These are phyloP conservation scores for Diorhabda sublineata DNA, from an alignment of 1,140 invertebrate genomes.

Conservation along the genomic window DNA sequence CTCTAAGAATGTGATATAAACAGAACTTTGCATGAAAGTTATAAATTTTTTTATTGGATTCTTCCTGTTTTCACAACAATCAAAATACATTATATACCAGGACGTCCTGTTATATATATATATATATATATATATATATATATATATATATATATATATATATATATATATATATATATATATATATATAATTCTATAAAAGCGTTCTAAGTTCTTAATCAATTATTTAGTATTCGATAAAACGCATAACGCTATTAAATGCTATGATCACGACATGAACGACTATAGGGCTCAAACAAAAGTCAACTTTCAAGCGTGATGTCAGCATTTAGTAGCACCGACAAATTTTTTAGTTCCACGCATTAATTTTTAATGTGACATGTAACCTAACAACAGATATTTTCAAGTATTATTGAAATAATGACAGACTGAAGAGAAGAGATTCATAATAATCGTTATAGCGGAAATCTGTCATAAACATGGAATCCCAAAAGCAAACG, in stretches of 20 bases:
- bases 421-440: too few species aligned
- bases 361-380: too few species aligned
- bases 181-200: conserved; percentile 9
- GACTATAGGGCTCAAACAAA: conserved; percentile 28
- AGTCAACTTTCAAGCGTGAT: conserved; percentile 24
- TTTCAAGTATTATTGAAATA: too few species aligned
- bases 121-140: conserved; percentile 7
- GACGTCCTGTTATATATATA: background rate
- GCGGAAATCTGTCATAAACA: too few species aligned
- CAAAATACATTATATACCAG: background rate
- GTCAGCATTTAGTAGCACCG: conserved; percentile 17
- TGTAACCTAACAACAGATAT: too few species aligned
- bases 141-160: background rate
- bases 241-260: background rate
- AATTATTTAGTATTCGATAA: background rate
- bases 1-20: too few species aligned
- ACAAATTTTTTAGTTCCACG: background rate
- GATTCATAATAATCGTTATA: too few species aligned
- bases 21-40: too few species aligned
- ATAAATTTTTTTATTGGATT: too few species aligned
- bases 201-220: background rate
- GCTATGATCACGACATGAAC: conserved; percentile 20
- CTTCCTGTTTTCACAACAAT: too few species aligned
- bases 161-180: background rate
- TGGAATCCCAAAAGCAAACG: too few species aligned